Evolutionary conservation across 2,888 invertebrate species (phyloP).

Genomic region (Drosophila maculinotata): DNA sequence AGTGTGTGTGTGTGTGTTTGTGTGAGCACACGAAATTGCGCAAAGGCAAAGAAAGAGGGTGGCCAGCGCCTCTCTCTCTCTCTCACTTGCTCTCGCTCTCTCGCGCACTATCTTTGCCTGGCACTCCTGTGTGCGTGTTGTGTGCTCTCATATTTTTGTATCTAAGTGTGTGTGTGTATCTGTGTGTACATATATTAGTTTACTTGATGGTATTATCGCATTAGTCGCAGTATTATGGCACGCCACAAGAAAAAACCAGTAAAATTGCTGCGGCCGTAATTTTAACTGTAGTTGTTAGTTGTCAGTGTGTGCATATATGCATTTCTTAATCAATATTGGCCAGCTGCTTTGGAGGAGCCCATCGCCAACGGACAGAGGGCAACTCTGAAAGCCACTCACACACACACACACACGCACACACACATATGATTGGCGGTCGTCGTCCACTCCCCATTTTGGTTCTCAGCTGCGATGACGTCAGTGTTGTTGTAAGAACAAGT

Average conservation of each 20-base stretch:
- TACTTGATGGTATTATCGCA: conserved; percentile 69
- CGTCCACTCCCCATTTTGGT: conserved; percentile 83
- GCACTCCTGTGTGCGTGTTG: conserved; percentile 38
- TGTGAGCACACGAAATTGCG: conserved; percentile 64
- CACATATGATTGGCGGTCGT: conserved; percentile 64
- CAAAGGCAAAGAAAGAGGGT: conserved; percentile 75
- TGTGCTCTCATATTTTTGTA: conserved; percentile 32
- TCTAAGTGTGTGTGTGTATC: conserved; percentile 8
- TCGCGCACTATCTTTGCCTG: conserved; percentile 25
- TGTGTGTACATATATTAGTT: conserved; percentile 37
- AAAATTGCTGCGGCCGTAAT: conserved; percentile 18
- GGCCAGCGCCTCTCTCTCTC: conserved; percentile 43
- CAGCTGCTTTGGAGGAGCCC: conserved; percentile 59
- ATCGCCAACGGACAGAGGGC: conserved; percentile 36
- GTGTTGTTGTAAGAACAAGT: conserved; percentile 76
- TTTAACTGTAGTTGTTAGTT: conserved; percentile 12
- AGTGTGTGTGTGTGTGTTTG: conserved; percentile 20
- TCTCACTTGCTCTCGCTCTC: conserved; percentile 15
- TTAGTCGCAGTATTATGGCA: conserved; percentile 63
- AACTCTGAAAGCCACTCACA: conserved; percentile 21
- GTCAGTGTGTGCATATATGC: conserved; percentile 18
- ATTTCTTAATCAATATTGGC: conserved; percentile 69
- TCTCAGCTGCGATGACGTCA: conserved; percentile 81
- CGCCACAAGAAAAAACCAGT: conserved; percentile 40
- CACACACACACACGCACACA: conserved; percentile 17